Evolutionary conservation across 2,797 vertebrate species (phyloP).

Genomic region (Alexandromys oeconomus): DNA sequence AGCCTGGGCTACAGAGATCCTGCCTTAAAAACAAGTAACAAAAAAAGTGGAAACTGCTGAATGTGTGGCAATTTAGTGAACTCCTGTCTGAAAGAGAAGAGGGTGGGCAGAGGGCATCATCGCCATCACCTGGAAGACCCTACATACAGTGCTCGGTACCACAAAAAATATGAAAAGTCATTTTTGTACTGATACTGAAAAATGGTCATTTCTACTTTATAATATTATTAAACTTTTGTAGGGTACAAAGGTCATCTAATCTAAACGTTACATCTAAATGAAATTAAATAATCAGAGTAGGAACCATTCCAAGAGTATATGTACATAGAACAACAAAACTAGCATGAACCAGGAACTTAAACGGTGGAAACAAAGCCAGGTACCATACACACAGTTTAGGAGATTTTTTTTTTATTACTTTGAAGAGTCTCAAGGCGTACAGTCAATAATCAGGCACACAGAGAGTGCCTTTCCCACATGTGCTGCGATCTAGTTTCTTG

Average conservation of each 20-base stretch:
- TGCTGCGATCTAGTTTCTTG: constrained; percentile 59
- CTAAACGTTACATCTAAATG: constrained; percentile 35
- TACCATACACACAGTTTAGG: neutral
- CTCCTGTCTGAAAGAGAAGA: neutral
- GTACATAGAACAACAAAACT: constrained; percentile 34
- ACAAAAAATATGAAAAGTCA: neutral
- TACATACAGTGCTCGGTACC: neutral
- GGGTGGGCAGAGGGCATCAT: neutral
- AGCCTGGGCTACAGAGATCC: neutral
- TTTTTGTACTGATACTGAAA: constrained; percentile 52
- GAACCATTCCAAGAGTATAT: constrained; percentile 13
- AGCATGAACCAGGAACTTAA: constrained; percentile 36
- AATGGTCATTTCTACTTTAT: neutral
- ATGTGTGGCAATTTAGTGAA: neutral
- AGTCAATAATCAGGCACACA: neutral
- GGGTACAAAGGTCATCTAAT: constrained; percentile 25
- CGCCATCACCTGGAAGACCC: neutral
- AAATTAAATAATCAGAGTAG: constrained; percentile 48
- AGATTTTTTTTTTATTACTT: constrained; percentile 32
- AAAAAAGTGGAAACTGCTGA: constrained; percentile 27
- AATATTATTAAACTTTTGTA: constrained; percentile 27
- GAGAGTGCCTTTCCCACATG: constrained; percentile 48
- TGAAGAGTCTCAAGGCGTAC: constrained; percentile 17
- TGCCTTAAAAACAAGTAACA: neutral
- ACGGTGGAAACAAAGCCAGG: constrained; percentile 24